Evolutionary conservation across 2,113 vertebrate species (phyloP).

Genomic region (Eolophus roseicapilla): DNA sequence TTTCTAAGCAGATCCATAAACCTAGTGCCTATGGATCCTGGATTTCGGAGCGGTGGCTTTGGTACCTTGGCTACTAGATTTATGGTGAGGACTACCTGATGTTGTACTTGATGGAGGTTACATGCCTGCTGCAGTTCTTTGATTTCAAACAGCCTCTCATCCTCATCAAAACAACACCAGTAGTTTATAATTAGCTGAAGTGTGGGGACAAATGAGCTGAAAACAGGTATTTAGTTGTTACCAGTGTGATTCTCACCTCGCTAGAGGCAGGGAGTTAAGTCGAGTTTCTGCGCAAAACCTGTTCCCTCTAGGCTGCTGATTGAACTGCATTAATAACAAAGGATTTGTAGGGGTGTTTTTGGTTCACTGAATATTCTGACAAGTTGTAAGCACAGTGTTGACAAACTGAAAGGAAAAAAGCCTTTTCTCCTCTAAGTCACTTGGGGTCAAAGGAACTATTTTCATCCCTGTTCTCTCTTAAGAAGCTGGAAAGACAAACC

Average conservation of each 20-base stretch:
- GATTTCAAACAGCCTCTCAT: neutral
- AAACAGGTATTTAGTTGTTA: neutral
- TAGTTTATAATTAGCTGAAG: conserved; percentile 23
- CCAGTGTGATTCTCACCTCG: neutral
- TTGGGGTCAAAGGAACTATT: conserved; percentile 32
- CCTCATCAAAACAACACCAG: neutral
- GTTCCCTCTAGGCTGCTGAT: neutral
- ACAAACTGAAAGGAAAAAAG: neutral
- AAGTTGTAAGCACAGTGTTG: conserved; percentile 32
- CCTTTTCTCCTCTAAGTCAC: neutral
- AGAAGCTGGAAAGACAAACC: neutral
- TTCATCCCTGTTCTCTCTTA: neutral
- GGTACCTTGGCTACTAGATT: neutral
- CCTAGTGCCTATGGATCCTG: neutral
- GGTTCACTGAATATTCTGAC: conserved; percentile 28
- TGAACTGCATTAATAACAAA: neutral
- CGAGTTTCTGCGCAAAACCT: neutral
- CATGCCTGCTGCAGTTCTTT: neutral
- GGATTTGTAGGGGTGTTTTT: neutral
- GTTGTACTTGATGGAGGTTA: neutral
- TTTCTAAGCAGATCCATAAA: neutral
- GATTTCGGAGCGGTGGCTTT: neutral
- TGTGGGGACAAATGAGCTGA: neutral
- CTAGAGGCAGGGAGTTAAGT: neutral
- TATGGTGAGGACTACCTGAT: neutral